Conservation (phyloP, 2,888 invertebrate genomes). For the Ennomos quercinarius region DNA sequence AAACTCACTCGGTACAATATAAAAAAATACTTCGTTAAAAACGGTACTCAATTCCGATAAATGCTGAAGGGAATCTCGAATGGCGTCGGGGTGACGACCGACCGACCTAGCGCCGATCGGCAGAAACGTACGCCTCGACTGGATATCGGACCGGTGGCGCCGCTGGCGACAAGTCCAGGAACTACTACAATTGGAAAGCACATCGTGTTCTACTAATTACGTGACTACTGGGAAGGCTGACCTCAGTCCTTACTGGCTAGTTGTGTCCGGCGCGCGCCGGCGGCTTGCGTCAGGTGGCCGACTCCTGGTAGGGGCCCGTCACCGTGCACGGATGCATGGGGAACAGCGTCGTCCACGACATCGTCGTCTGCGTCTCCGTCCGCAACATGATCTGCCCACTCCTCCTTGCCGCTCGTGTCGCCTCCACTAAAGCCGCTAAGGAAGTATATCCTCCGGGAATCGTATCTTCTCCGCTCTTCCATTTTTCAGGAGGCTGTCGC, state of each 20-base stretch:
- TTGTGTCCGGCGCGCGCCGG: conserved; percentile 45
- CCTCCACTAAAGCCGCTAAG: conserved; percentile 70
- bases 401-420: conserved; percentile 66
- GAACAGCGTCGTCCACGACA: conserved; percentile 94
- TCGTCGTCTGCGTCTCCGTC: conserved; percentile 90
- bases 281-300: conserved; percentile 79
- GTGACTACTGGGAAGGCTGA: conserved; percentile 34
- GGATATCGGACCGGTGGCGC: conserved; percentile 55
- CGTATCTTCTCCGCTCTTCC: conserved; percentile 58
- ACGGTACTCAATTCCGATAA: conserved; percentile 78
- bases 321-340: conserved; percentile 95
- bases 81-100: conserved; percentile 39
- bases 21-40: conserved; percentile 70
- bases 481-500: conserved; percentile 64
- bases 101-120: conserved; percentile 31
- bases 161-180: conserved; percentile 56
- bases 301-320: conserved; percentile 93
- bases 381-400: conserved; percentile 81
- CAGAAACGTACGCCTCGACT: conserved; percentile 29
- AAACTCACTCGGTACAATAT: conserved; percentile 79
- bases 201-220: conserved; percentile 41
- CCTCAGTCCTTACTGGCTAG: conserved; percentile 56
- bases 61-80: conserved; percentile 68
- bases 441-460: conserved; percentile 71
- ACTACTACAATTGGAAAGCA: conserved; percentile 73